A percentile compares a stretch with the other conserved stretches of the same genome.
Conservation (phyloP, 2,797 vertebrate genomes). For the Garrulus glandarius region DNA sequence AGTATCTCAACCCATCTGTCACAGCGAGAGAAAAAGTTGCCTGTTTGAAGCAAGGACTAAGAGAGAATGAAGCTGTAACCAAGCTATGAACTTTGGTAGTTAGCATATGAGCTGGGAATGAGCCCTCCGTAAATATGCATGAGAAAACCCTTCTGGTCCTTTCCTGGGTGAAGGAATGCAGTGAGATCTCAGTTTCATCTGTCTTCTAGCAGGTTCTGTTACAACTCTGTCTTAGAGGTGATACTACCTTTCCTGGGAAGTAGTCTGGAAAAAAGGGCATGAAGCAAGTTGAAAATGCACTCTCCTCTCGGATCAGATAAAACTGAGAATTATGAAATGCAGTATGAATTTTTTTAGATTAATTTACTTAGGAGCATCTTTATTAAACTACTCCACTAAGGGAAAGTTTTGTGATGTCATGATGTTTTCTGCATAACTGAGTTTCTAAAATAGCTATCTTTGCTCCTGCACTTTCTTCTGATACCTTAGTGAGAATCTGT, state of each 20-base stretch:
- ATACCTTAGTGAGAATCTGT: not conserved
- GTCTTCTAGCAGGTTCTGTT: not conserved
- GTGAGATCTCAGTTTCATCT: not conserved
- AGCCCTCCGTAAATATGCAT: not conserved
- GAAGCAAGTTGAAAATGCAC: not conserved
- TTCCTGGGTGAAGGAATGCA: not conserved
- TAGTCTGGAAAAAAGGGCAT: not conserved
- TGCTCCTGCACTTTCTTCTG: not conserved
- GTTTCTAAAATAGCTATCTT: not conserved
- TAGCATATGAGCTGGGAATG: not conserved
- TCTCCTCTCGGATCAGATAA: not conserved
- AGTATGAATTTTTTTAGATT: not conserved
- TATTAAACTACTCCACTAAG: not conserved
- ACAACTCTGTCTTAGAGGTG: not conserved
- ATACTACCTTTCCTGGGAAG: not conserved
- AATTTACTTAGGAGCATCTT: not conserved
- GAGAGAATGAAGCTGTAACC: not conserved
- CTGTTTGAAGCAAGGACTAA: not conserved
- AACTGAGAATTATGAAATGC: not conserved
- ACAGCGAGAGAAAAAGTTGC: not conserved
- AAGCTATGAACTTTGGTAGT: not conserved
- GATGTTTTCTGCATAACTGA: not conserved
- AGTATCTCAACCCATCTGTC: not conserved
- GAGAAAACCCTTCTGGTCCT: not conserved
- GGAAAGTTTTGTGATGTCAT: not conserved